A percentile compares a stretch with the other conserved stretches of the same genome.
These are phyloP conservation scores for Tursiops truncatus DNA, from an alignment of 2,113 vertebrate species.

Conservation along the genomic window DNA sequence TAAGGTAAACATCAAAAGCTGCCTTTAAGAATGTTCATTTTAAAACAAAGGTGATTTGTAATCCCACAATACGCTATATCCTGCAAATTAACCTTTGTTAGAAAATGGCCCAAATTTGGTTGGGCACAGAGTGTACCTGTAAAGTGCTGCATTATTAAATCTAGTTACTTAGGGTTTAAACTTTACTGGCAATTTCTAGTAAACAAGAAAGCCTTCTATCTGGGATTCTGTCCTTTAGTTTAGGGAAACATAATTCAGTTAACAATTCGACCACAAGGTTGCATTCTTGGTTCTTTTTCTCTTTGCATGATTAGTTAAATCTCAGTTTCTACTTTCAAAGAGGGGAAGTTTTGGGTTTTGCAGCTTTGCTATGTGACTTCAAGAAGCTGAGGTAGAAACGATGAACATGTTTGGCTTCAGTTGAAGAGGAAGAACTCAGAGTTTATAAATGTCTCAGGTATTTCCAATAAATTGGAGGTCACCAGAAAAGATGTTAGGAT, in stretches of 20 bases:
- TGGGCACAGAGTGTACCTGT: not conserved
- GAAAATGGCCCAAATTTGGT: not conserved
- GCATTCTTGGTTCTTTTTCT: constrained; percentile 29
- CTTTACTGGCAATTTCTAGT: not conserved
- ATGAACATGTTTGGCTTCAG: not conserved
- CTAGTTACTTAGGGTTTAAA: not conserved
- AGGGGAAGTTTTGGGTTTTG: not conserved
- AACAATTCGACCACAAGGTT: not conserved
- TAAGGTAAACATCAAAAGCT: not conserved
- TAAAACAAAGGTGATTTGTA: not conserved
- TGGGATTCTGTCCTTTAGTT: not conserved
- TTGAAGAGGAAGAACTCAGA: constrained; percentile 58
- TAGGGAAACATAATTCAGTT: not conserved
- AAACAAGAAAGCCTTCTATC: not conserved
- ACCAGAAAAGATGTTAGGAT: constrained; percentile 84
- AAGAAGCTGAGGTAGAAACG: constrained; percentile 38
- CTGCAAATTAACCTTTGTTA: not conserved
- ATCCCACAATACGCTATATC: not conserved
- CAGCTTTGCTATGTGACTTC: not conserved
- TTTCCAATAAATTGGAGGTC: constrained; percentile 88
- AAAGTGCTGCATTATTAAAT: constrained; percentile 16
- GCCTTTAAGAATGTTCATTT: not conserved
- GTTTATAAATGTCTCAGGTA: constrained; percentile 86
- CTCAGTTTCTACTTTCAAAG: constrained; percentile 42
- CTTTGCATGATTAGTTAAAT: not conserved